A percentile compares a stretch with the other conserved stretches of the same genome.
Evolutionary conservation across 53 echinoderm and acorn worm genomes (phyloP).

Genomic region (Temnopleurus reevesii): DNA sequence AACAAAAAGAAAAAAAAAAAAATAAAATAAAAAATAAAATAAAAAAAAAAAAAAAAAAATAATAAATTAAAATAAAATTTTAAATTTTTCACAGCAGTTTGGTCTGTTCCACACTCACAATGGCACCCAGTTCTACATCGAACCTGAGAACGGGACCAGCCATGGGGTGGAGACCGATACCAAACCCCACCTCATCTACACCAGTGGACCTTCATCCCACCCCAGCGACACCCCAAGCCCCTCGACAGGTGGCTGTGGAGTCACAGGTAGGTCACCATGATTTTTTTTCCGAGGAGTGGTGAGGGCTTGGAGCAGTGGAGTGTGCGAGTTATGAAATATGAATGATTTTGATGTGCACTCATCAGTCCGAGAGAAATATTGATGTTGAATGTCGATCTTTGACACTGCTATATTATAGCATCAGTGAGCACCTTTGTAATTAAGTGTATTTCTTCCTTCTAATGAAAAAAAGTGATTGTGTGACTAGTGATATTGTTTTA

Average conservation of each 20-base stretch:
- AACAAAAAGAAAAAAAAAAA: no score
- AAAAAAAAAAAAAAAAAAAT: no score
- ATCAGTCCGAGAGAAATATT: no score
- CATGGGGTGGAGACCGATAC: conserved; percentile 26
- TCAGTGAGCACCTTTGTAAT: no score
- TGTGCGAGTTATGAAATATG: neutral
- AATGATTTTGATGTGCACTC: no score
- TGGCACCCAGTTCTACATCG: conserved; percentile 57
- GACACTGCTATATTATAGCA: no score
- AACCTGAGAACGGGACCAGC: conserved; percentile 24
- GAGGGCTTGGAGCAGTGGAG: neutral
- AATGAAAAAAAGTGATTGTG: no score
- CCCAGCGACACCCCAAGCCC: conserved; percentile 8
- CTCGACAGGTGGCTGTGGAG: conserved; percentile 36
- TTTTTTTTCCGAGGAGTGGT: neutral
- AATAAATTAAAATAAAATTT: no score
- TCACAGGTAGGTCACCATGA: conserved; percentile 47
- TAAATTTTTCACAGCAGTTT: conserved; percentile 34
- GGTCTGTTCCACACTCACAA: conserved; percentile 52
- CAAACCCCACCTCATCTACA: conserved; percentile 47
- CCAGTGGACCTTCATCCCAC: conserved; percentile 26
- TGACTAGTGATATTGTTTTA: no score
- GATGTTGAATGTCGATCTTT: no score
- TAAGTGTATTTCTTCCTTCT: no score
- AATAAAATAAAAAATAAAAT: no score